Base-by-base conservation (phyloP, 2,113 vertebrate genomes). In the Gallinago media region DNA sequence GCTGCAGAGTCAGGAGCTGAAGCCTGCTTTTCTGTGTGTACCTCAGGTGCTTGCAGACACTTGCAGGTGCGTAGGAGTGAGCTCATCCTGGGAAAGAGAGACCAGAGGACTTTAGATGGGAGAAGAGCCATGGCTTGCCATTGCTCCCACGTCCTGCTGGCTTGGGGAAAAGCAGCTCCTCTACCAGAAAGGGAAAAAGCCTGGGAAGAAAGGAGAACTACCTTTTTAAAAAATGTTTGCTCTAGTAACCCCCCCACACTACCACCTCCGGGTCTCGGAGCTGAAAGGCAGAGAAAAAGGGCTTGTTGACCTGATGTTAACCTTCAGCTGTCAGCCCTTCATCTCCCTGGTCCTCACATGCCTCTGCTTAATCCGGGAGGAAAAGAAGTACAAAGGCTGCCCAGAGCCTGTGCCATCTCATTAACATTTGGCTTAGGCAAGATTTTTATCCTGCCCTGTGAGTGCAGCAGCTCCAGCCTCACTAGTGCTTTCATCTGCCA, bases 261-360 rank as follows among this genome's bases (percentile, higher is more conserved):
- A n/a, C n/a, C 1, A 2, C 26, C 78, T 36, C 4, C 0, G 15
- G 36, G 27, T 86, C 67, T 85, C 1, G 2, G 79, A 31, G 12
- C 31, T 83, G 59, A 96, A 94, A 80, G n/a, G 85, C 82, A 76
- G 78, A 42, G 66, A 85, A 36, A 85, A 97, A 88, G 58, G n/a
- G n/a, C 85, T 78, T 76, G 89, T 90, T 97, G 93, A 97, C 89
- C 82, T 47, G 54, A 44, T 59, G 81, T 88, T 90, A 93, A 94
- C 88, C 74, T 93, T 83, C 93, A 81, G 77, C 91, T 92, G 80
- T 47, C 76, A 94, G 67, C 79, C 75, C 65, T 88, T 85, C 85
- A 90, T 44, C 75, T 92, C 74, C 68, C 49, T 78, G 73, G 31
- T 92, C 91, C 73, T 95, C 89, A 80, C 85, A 90, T 82, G 77